Percentiles rank a stretch among this genome's conserved stretches.
Conservation (phyloP, 2,113 vertebrate genomes). For the Aegypius monachus region DNA sequence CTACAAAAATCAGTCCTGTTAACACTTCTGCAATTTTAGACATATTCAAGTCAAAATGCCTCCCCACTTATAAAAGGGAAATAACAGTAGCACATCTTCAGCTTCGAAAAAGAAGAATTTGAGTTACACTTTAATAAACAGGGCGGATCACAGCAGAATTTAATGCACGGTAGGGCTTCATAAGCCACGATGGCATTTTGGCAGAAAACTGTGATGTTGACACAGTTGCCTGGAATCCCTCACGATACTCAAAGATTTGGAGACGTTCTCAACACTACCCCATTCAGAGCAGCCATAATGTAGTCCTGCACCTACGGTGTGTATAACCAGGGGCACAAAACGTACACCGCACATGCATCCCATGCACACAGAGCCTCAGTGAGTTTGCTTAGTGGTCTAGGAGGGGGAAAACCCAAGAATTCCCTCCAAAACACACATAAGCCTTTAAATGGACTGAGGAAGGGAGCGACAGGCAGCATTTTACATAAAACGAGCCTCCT, state of each 20-base stretch:
- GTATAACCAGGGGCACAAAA: not conserved
- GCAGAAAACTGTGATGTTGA: not conserved
- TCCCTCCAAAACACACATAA: not conserved
- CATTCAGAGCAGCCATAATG: not conserved
- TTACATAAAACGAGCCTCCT: not conserved
- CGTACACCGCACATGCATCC: fast-evolving
- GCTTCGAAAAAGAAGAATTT: not conserved
- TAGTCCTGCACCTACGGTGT: not conserved
- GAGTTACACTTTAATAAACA: not conserved
- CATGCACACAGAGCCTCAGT: fast-evolving
- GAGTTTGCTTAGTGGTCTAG: not conserved
- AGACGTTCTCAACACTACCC: not conserved
- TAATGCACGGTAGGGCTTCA: not conserved
- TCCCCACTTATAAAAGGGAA: not conserved
- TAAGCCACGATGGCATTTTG: not conserved
- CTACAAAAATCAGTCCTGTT: not conserved
- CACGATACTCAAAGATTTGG: not conserved
- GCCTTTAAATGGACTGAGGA: not conserved
- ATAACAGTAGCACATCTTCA: not conserved
- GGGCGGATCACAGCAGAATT: not conserved
- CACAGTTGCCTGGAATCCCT: not conserved
- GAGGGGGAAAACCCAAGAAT: fast-evolving
- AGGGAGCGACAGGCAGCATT: not conserved
- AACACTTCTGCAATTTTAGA: not conserved
- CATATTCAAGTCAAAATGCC: not conserved